Conservation (phyloP, 1,140 invertebrate genomes). For the Caerostris extrusa region DNA sequence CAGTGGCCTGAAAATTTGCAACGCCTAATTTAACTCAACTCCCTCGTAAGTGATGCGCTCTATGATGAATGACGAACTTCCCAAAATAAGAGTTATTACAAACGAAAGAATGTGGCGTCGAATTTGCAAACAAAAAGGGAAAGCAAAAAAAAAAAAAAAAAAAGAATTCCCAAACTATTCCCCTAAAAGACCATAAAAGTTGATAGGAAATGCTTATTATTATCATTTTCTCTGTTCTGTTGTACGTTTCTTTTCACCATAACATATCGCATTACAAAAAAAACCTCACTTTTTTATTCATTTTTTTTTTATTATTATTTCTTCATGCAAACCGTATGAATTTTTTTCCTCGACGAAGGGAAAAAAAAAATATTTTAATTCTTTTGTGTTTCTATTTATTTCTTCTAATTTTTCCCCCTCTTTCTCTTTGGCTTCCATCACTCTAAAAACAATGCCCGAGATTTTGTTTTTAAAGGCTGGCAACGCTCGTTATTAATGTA, state of each 20-base stretch:
- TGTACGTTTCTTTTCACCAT: slow-evolving; percentile 69
- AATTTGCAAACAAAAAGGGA: not conserved
- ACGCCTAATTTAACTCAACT: slow-evolving; percentile 75
- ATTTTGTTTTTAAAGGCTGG: slow-evolving; percentile 65
- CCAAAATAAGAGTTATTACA: slow-evolving; percentile 71
- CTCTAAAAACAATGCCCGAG: slow-evolving; percentile 57
- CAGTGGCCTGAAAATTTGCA: slow-evolving; percentile 71
- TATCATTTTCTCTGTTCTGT: slow-evolving; percentile 65
- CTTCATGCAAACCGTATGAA: not conserved
- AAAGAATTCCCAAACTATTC: slow-evolving; percentile 52
- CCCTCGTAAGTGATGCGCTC: slow-evolving; percentile 46
- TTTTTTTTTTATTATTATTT: slow-evolving; percentile 10
- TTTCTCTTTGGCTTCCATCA: slow-evolving; percentile 67
- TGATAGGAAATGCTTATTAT: slow-evolving; percentile 77
- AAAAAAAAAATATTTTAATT: slow-evolving; percentile 22
- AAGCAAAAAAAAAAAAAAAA: slow-evolving; percentile 8
- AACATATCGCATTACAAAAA: slow-evolving; percentile 67
- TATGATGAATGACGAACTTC: slow-evolving; percentile 71
- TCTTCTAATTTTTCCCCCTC: not conserved
- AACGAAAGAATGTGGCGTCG: slow-evolving; percentile 62
- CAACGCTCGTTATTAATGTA: slow-evolving; percentile 76
- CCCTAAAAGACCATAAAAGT: slow-evolving; percentile 68
- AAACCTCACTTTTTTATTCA: not conserved
- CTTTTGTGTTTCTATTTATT: slow-evolving; percentile 24
- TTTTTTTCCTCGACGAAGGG: slow-evolving; percentile 1